Conservation (phyloP, 2,888 invertebrate genomes). For the Furcula furcula region DNA sequence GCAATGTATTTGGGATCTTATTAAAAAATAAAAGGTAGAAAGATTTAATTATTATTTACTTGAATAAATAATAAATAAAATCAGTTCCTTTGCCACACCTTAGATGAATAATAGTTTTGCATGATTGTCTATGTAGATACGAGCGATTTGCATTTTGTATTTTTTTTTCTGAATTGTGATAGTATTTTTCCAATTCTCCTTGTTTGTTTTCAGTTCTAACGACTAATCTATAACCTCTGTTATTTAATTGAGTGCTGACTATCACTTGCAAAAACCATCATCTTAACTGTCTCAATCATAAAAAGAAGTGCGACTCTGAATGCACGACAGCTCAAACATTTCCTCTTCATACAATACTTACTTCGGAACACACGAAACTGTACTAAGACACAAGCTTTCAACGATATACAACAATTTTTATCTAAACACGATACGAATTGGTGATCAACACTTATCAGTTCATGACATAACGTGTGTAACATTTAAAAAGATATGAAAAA, state of each 20-base stretch:
- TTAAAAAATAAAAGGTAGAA: constrained; percentile 63
- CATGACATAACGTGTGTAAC: no score
- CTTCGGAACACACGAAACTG: constrained; percentile 36
- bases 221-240: constrained; percentile 67
- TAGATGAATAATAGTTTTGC: constrained; percentile 75
- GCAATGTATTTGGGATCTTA: constrained; percentile 55
- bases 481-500: no score
- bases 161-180: constrained; percentile 48
- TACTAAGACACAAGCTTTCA: constrained; percentile 65
- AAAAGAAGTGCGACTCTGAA: constrained; percentile 50
- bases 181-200: constrained; percentile 48
- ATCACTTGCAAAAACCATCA: constrained; percentile 54
- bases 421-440: constrained; percentile 34
- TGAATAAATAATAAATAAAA: constrained; percentile 61
- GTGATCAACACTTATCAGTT: no score
- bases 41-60: constrained; percentile 55
- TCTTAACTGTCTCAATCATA: constrained; percentile 57
- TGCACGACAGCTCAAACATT: no score
- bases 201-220: constrained; percentile 45
- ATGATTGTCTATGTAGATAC: constrained; percentile 57
- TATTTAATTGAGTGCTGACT: constrained; percentile 61
- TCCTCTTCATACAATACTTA: constrained; percentile 25
- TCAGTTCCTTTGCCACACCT: constrained; percentile 82
- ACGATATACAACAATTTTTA: constrained; percentile 31
- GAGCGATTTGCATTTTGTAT: constrained; percentile 54